Evolutionary conservation across 1,140 invertebrate genomes (phyloP).

Genomic region (Metopolophium dirhodum): DNA sequence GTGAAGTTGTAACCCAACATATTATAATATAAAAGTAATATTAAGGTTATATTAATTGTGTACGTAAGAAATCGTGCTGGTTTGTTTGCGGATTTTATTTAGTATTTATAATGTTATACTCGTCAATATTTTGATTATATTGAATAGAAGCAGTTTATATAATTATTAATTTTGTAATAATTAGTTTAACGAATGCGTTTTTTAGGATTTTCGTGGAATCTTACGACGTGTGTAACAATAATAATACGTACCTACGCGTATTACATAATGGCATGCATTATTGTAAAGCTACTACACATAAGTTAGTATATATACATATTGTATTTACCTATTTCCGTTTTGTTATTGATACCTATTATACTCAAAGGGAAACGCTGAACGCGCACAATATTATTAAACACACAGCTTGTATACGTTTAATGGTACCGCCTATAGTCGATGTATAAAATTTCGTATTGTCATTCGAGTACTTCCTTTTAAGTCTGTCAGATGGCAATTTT

Average conservation of each 20-base stretch:
- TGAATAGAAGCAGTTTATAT: neutral
- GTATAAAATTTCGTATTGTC: conserved; percentile 2
- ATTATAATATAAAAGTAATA: neutral
- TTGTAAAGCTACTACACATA: neutral
- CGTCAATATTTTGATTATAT: neutral
- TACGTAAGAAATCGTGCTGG: neutral
- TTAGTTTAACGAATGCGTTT: neutral
- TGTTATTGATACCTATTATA: conserved; percentile 16
- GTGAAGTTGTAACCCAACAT: neutral
- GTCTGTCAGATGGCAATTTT: neutral
- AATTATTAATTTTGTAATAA: neutral
- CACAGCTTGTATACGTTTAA: neutral
- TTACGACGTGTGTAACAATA: neutral
- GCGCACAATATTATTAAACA: neutral
- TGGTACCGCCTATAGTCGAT: neutral
- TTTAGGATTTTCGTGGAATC: neutral
- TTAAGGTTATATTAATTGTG: neutral
- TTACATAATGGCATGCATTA: neutral
- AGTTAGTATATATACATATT: neutral
- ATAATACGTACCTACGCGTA: neutral
- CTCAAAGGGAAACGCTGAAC: conserved; percentile 21
- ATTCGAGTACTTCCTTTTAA: conserved; percentile 20
- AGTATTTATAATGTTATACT: neutral
- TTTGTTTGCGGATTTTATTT: neutral
- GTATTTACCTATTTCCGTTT: neutral